A percentile compares a stretch with the other conserved stretches of the same genome.
phyloP scores from a whole-genome alignment of 2,113 vertebrate species.

The Hemiprocne comata region DNA sequence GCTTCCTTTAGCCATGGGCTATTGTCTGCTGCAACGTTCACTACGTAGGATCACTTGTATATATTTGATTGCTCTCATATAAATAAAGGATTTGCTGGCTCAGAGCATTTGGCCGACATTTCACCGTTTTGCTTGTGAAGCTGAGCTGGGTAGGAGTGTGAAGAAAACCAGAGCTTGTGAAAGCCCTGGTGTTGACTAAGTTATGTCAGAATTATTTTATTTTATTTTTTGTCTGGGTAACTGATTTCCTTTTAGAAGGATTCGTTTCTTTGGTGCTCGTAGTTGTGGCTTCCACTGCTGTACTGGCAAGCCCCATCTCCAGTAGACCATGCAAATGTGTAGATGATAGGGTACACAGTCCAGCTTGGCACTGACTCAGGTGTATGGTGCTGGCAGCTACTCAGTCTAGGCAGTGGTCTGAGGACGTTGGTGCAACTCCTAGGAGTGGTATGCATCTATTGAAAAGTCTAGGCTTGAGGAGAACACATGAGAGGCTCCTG shows the following conservation, averaged over 20 bases:
- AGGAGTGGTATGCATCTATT: background rate
- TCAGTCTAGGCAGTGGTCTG: background rate
- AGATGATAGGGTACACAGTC: background rate
- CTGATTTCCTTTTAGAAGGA: background rate
- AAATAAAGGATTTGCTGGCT: background rate
- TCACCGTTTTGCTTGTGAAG: background rate
- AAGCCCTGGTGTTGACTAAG: background rate
- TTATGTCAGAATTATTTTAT: background rate
- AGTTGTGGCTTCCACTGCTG: background rate
- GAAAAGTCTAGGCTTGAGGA: background rate
- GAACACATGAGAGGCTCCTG: background rate
- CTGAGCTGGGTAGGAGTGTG: background rate
- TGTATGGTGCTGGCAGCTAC: background rate
- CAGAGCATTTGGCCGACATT: background rate
- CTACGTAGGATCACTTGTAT: background rate
- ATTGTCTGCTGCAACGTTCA: background rate
- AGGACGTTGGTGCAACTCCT: background rate
- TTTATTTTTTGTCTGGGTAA: background rate
- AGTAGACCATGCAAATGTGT: background rate
- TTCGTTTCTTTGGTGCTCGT: background rate
- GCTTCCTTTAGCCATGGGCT: background rate
- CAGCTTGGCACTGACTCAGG: background rate
- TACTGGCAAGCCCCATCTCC: background rate
- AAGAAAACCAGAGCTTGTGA: background rate
- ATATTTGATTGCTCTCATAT: background rate